phyloP scores from a whole-genome alignment of 2,888 invertebrate genomes.

The Sinhomidia bicolor region DNA sequence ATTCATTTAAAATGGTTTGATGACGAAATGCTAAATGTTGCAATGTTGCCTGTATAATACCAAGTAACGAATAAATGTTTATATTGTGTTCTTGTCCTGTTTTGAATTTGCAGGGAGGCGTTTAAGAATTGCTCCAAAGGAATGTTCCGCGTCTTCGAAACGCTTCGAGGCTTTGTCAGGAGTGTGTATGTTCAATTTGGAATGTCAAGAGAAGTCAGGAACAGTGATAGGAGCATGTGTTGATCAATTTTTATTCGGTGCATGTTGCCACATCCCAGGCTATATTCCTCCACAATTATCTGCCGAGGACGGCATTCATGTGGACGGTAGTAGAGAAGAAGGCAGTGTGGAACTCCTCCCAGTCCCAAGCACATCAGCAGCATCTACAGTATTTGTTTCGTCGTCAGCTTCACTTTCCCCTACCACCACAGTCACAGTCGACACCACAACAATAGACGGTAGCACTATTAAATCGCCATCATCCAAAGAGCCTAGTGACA shows the following conservation, averaged over 20 bases:
- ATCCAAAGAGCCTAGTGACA: conserved; percentile 8
- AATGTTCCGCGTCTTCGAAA: conserved; percentile 76
- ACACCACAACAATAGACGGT: neutral
- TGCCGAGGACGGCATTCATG: neutral
- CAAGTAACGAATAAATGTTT: too few species aligned
- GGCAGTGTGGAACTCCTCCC: conserved; percentile 6
- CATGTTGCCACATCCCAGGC: conserved; percentile 87
- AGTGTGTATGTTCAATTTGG: conserved; percentile 97
- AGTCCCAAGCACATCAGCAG: conserved; percentile 10
- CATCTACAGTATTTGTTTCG: conserved; percentile 14
- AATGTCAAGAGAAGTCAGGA: conserved; percentile 90
- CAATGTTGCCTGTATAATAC: too few species aligned
- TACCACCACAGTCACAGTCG: neutral
- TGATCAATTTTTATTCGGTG: conserved; percentile 96
- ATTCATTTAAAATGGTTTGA: too few species aligned
- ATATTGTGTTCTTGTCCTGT: neutral
- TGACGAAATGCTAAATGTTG: too few species aligned
- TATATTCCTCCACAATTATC: conserved; percentile 26
- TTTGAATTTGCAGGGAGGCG: conserved; percentile 67
- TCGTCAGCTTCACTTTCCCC: conserved; percentile 27
- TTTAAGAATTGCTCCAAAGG: conserved; percentile 79
- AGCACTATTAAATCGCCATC: neutral
- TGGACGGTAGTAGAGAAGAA: neutral
- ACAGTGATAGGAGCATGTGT: conserved; percentile 94
- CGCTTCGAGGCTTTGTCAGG: conserved; percentile 83